Evolutionary conservation across 2,113 vertebrate genomes (phyloP).

Genomic region (Muntiacus muntjak): DNA sequence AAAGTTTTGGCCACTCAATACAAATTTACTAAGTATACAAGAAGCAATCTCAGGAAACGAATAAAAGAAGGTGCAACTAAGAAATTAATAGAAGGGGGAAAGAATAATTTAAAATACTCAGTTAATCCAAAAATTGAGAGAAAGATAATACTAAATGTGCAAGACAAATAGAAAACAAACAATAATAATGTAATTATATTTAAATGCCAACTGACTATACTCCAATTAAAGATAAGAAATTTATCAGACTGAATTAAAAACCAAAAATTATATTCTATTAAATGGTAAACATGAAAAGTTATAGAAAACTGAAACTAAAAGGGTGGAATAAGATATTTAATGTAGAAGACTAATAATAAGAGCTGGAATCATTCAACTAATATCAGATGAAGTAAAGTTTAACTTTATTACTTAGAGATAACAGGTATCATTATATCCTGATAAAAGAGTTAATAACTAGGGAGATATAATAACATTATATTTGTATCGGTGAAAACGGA

Average conservation of each 20-base stretch:
- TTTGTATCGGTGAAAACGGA: not conserved
- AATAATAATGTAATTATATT: not conserved
- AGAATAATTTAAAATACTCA: not conserved
- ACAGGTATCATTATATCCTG: not conserved
- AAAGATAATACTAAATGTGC: not conserved
- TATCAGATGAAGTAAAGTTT: not conserved
- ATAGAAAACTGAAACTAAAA: not conserved
- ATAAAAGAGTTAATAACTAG: not conserved
- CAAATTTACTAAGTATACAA: not conserved
- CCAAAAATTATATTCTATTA: not conserved
- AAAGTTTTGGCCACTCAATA: not conserved
- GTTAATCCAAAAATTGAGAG: not conserved
- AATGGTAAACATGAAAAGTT: not conserved
- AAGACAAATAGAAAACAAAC: not conserved
- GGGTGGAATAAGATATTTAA: not conserved
- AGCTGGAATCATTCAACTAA: not conserved
- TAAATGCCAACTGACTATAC: not conserved
- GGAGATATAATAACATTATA: not conserved
- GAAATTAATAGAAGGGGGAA: not conserved
- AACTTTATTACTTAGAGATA: not conserved
- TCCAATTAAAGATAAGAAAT: not conserved
- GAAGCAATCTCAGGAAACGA: not conserved
- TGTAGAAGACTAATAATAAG: not conserved
- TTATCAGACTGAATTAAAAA: not conserved
- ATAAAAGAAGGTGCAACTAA: not conserved